Percentiles rank a stretch among this genome's conserved stretches.
These are phyloP conservation scores for Escarpia spicata DNA, from an alignment of 2,888 invertebrate species.

Conservation along the genomic window DNA sequence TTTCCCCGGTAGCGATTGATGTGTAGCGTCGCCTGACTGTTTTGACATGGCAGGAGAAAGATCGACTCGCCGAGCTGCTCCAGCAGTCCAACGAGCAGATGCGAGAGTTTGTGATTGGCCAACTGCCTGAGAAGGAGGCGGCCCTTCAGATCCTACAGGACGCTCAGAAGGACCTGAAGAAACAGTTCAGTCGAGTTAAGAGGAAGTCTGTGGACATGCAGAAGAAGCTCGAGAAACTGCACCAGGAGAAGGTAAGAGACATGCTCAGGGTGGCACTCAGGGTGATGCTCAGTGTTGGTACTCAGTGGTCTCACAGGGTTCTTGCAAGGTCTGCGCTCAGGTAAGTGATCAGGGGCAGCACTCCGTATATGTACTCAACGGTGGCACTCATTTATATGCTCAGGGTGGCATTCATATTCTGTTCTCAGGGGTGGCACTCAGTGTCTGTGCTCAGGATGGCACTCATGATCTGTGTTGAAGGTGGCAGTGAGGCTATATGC, in stretches of 20 bases:
- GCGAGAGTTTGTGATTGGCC: not conserved
- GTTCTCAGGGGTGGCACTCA: not conserved
- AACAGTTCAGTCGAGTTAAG: slow-evolving; percentile 43
- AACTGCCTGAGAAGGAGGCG: slow-evolving; percentile 31
- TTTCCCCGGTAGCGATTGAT: not conserved
- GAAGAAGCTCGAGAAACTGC: slow-evolving; percentile 36
- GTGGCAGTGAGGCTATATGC: not conserved
- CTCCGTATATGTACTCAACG: no score
- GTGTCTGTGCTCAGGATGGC: not conserved
- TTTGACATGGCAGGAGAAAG: not conserved
- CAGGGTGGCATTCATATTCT: not conserved
- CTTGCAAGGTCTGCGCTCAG: no score
- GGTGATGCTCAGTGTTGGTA: not conserved
- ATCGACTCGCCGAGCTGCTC: not conserved
- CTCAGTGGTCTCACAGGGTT: not conserved
- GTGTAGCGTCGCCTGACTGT: not conserved
- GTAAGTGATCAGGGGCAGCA: no score
- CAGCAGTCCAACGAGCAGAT: slow-evolving; percentile 22
- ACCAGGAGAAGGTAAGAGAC: slow-evolving; percentile 17
- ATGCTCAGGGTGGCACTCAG: not conserved
- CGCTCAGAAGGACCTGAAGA: slow-evolving; percentile 45
- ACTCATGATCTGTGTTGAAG: not conserved
- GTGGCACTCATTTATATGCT: not conserved
- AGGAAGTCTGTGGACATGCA: slow-evolving; percentile 40
- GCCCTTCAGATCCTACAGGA: slow-evolving; percentile 45